Evolutionary conservation across 2,797 vertebrate genomes (phyloP).

Genomic region (Gallinago nigripennis): DNA sequence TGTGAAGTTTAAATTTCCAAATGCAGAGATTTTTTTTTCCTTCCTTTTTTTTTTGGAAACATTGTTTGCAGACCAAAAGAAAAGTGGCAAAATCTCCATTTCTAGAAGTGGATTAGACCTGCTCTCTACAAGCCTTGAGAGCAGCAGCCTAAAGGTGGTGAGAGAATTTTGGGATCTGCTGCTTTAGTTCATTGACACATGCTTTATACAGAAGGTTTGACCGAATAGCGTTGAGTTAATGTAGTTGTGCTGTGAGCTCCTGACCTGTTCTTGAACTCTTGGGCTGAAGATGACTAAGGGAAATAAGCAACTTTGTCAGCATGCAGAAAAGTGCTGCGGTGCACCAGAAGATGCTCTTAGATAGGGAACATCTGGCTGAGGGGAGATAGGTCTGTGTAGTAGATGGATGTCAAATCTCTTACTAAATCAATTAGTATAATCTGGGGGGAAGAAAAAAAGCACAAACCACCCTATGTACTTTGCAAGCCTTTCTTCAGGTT

Average conservation of each 20-base stretch:
- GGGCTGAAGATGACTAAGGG: background rate
- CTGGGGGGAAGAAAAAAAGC: no score
- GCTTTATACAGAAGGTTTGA: background rate
- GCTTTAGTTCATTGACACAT: background rate
- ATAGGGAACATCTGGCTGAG: background rate
- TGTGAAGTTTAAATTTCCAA: background rate
- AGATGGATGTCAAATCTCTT: background rate
- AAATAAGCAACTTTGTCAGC: background rate
- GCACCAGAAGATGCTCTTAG: background rate
- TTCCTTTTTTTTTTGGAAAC: background rate
- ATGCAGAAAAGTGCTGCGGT: background rate
- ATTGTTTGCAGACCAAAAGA: background rate
- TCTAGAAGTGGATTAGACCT: background rate
- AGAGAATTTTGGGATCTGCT: background rate
- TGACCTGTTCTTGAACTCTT: background rate
- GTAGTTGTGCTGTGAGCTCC: background rate
- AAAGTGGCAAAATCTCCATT: background rate
- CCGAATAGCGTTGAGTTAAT: background rate
- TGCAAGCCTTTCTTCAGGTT: background rate
- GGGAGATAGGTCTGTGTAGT: background rate
- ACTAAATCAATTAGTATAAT: background rate
- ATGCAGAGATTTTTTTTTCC: background rate
- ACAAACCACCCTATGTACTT: background rate
- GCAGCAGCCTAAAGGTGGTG: background rate
- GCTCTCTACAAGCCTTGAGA: background rate